Conservation (phyloP, 2,888 invertebrate genomes). For the Stenodera caucasica region DNA sequence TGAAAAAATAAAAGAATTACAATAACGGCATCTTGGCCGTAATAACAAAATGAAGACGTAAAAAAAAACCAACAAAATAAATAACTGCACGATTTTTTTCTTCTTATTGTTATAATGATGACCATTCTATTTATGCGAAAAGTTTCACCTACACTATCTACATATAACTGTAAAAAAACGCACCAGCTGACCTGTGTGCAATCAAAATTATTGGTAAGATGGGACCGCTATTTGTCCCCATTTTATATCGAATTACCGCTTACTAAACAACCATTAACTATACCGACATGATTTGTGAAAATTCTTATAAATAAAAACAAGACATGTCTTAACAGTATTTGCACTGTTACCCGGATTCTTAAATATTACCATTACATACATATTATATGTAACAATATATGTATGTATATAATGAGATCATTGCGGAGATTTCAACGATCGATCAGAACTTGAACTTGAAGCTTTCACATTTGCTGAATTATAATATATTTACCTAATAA, state of each 20-base stretch:
- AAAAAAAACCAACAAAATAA: too few species aligned
- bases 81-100: background rate
- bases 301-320: constrained; percentile 16
- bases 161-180: constrained; percentile 30
- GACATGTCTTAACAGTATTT: constrained; percentile 20
- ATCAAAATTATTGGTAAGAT: constrained; percentile 36
- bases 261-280: constrained; percentile 17
- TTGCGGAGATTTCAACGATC: background rate
- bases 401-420: background rate
- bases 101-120: constrained; percentile 4
- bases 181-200: constrained; percentile 29
- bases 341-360: background rate
- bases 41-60: too few species aligned
- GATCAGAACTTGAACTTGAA: background rate
- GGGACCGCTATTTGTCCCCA: constrained; percentile 43
- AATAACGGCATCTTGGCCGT: background rate
- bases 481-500: too few species aligned
- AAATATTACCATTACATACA: background rate
- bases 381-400: background rate
- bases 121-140: background rate
- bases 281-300: constrained; percentile 21
- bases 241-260: constrained; percentile 35
- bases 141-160: background rate
- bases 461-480: background rate
- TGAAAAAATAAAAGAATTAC: background rate